Percentiles rank a stretch among this genome's conserved stretches.
Conservation (phyloP, 2,888 invertebrate species). For the Pterostichus madidus region DNA sequence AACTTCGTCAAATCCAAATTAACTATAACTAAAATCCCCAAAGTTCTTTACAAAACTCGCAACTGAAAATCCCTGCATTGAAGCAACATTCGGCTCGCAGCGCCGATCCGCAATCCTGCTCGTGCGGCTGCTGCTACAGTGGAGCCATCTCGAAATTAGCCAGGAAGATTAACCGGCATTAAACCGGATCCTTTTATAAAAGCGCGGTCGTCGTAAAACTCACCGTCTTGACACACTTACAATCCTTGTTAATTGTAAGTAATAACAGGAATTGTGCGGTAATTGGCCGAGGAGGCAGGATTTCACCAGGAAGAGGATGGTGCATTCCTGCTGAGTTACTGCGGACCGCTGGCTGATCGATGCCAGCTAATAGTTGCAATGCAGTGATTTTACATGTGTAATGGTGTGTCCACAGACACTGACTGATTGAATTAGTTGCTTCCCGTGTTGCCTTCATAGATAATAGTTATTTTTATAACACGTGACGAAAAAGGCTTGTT, state of each 20-base stretch:
- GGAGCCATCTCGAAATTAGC: conserved; percentile 40
- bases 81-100: background rate
- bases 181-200: conserved; percentile 51
- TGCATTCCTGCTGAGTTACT: conserved; percentile 20
- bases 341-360: background rate
- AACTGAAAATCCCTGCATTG: conserved; percentile 23
- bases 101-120: background rate
- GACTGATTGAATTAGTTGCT: background rate
- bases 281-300: conserved; percentile 17
- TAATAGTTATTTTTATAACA: too few species aligned
- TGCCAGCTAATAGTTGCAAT: conserved; percentile 7
- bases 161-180: conserved; percentile 34
- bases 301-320: background rate
- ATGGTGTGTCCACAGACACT: background rate
- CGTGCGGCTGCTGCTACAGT: background rate
- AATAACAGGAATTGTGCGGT: conserved; percentile 59
- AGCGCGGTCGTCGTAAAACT: conserved; percentile 40
- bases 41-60: conserved; percentile 11
- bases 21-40: background rate
- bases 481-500: too few species aligned
- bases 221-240: conserved; percentile 30
- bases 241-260: conserved; percentile 63
- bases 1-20: conserved; percentile 12
- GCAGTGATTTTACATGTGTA: conserved; percentile 44
- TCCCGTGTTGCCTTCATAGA: too few species aligned